Evolutionary conservation across 2,113 vertebrate genomes (phyloP).

Genomic region (Peromyscus maniculatus): DNA sequence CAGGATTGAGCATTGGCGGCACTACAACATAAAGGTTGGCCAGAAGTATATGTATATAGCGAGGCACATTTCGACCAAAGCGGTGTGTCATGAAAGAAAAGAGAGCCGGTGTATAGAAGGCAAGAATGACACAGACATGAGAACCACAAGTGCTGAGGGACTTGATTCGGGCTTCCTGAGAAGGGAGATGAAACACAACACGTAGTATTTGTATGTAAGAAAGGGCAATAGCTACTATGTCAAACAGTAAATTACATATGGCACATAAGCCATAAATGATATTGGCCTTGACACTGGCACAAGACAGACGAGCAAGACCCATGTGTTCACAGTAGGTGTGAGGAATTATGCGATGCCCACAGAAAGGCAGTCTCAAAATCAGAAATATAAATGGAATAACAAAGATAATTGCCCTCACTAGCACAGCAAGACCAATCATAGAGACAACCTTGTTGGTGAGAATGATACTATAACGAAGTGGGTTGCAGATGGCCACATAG

Average conservation of each 20-base stretch:
- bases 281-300: conserved; percentile 62
- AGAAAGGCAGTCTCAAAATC: conserved; percentile 70
- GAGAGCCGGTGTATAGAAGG: conserved; percentile 75
- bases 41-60: conserved; percentile 70
- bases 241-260: conserved; percentile 62
- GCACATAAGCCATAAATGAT: conserved; percentile 67
- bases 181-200: conserved; percentile 52
- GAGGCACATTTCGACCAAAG: conserved; percentile 74
- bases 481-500: conserved; percentile 78
- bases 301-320: conserved; percentile 66
- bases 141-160: conserved; percentile 77
- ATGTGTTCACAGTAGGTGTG: conserved; percentile 77
- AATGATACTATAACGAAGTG: conserved; percentile 67
- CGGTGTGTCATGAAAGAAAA: conserved; percentile 82
- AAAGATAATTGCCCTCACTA: conserved; percentile 56
- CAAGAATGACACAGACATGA: conserved; percentile 72
- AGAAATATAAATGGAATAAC: conserved; percentile 72
- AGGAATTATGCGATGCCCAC: conserved; percentile 60
- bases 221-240: conserved; percentile 54
- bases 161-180: conserved; percentile 66
- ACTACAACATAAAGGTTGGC: conserved; percentile 79
- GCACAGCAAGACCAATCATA: conserved; percentile 43
- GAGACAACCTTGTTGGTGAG: conserved; percentile 66
- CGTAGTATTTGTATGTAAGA: conserved; percentile 63
- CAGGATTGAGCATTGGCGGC: conserved; percentile 79